Conservation (phyloP, 2,888 invertebrate genomes). For the Drosophila subsilvestris region DNA sequence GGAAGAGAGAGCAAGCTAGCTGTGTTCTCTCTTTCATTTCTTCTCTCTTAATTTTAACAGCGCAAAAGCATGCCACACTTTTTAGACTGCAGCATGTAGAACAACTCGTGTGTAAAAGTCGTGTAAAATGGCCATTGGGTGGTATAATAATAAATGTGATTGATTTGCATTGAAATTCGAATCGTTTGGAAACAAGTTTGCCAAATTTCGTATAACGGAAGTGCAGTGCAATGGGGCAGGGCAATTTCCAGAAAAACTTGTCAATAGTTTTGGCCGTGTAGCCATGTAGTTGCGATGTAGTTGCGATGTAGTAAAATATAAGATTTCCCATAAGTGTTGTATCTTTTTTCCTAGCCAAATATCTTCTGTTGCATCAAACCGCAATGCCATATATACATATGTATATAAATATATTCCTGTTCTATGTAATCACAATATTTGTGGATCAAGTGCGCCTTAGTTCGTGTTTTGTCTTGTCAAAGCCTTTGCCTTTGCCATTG, state of each 20-base stretch:
- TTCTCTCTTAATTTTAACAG: neutral
- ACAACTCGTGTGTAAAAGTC: neutral
- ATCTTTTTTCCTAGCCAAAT: neutral
- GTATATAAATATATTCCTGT: conserved; percentile 3
- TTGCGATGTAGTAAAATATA: no score
- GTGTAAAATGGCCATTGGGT: neutral
- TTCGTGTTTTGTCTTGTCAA: conserved; percentile 15
- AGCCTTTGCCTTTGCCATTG: conserved; percentile 20
- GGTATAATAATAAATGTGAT: neutral
- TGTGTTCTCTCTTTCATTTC: neutral
- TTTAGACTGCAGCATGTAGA: neutral
- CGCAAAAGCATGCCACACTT: conserved; percentile 9
- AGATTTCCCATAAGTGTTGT: neutral
- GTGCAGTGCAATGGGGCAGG: neutral
- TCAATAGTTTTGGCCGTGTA: no score
- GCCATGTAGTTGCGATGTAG: no score
- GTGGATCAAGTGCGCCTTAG: conserved; percentile 19
- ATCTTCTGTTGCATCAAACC: conserved; percentile 7
- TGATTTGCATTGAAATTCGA: neutral
- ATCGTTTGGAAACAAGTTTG: no score
- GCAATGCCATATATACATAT: conserved; percentile 16
- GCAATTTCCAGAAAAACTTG: no score
- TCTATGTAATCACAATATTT: conserved; percentile 25
- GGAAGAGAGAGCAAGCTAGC: neutral
- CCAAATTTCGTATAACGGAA: neutral